Percentiles rank a stretch among this genome's conserved stretches.
These are phyloP conservation scores for Loripinus fragilis DNA, from an alignment of 2,888 invertebrate species.

Conservation along the genomic window DNA sequence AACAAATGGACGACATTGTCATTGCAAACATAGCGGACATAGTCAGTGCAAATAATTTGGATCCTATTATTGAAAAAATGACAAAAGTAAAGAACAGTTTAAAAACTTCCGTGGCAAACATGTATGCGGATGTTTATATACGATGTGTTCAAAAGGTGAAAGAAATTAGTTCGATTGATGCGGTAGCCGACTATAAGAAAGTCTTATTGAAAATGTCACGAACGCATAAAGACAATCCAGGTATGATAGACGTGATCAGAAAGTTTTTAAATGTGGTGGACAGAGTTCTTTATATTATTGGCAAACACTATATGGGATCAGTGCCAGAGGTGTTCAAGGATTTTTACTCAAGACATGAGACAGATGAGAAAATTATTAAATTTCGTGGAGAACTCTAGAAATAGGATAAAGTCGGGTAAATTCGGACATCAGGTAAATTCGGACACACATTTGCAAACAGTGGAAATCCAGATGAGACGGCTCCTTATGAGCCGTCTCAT, in stretches of 20 bases:
- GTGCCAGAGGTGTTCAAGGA: neutral
- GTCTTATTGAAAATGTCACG: constrained; percentile 34
- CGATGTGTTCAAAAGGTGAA: constrained; percentile 35
- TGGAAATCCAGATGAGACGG: too few species aligned
- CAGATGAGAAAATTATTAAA: too few species aligned
- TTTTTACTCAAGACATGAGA: too few species aligned
- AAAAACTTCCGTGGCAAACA: too few species aligned
- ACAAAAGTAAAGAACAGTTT: constrained; percentile 28
- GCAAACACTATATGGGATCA: constrained; percentile 30
- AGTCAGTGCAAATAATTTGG: constrained; percentile 39
- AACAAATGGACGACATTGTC: constrained; percentile 38
- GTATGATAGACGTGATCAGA: constrained; percentile 32
- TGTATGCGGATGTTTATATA: constrained; percentile 38
- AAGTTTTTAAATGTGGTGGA: constrained; percentile 42
- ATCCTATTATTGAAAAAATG: constrained; percentile 25
- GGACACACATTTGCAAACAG: too few species aligned
- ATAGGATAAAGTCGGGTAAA: too few species aligned
- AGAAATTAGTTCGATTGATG: constrained; percentile 44
- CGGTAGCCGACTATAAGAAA: constrained; percentile 42
- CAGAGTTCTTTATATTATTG: constrained; percentile 43
- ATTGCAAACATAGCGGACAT: constrained; percentile 35
- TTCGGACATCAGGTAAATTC: too few species aligned
- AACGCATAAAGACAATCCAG: constrained; percentile 23
- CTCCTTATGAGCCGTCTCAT: too few species aligned
- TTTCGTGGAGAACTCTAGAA: too few species aligned